phyloP scores from a whole-genome alignment of 2,888 invertebrate genomes.

The Arrhopalites spinosus region DNA sequence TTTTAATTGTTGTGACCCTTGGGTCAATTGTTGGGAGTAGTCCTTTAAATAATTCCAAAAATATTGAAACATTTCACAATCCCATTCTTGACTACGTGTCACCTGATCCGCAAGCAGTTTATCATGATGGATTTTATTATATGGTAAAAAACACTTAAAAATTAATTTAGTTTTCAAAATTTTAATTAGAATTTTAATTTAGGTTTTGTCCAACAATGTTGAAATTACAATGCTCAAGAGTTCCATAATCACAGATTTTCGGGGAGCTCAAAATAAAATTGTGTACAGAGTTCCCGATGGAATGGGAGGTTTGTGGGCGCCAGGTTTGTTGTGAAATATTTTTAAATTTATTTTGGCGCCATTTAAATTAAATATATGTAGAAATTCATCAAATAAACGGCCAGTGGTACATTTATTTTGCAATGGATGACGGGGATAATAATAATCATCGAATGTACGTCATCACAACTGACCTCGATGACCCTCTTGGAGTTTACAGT shows the following conservation, averaged over 20 bases:
- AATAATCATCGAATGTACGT: constrained; percentile 54
- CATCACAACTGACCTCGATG: constrained; percentile 42
- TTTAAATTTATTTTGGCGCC: no score
- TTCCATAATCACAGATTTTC: constrained; percentile 47
- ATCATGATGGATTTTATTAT: constrained; percentile 24
- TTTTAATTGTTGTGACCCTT: no score
- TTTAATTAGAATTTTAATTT: no score
- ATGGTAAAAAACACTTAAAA: no score
- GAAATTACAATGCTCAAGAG: constrained; percentile 35
- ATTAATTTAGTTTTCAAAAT: no score
- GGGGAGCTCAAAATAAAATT: constrained; percentile 40
- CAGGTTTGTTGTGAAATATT: no score
- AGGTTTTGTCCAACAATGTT: constrained; percentile 13
- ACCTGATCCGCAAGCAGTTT: constrained; percentile 28
- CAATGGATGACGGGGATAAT: constrained; percentile 49
- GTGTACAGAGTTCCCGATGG: constrained; percentile 44
- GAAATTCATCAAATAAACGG: no score
- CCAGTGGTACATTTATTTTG: constrained; percentile 52
- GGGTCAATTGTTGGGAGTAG: no score
- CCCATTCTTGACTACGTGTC: constrained; percentile 25
- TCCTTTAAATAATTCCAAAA: no score
- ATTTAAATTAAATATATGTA: no score
- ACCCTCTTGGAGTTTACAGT: constrained; percentile 49
- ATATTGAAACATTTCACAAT: constrained; percentile 22
- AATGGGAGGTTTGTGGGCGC: constrained; percentile 49